Conservation (phyloP, 2,113 vertebrate genomes). For the Dinomys branickii region DNA sequence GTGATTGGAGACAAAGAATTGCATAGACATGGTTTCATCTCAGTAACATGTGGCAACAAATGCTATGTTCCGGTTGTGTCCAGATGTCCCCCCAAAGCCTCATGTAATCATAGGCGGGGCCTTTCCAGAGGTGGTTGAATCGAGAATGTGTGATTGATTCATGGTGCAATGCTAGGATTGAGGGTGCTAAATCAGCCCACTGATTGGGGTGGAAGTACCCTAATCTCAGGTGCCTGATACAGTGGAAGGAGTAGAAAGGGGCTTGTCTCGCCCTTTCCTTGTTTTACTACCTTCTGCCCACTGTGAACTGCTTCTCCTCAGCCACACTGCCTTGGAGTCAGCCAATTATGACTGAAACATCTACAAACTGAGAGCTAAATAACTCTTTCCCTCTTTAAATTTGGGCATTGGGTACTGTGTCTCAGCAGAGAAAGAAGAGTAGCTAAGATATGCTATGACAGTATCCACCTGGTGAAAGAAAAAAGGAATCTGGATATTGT, state of each 20-base stretch:
- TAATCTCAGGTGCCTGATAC: neutral
- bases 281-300: neutral
- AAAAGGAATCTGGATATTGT: constrained; percentile 84
- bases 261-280: neutral
- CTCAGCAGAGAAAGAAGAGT: neutral
- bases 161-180: neutral
- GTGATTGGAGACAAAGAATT: neutral
- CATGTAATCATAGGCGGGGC: neutral
- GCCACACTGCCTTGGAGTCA: neutral
- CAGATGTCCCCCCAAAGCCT: neutral
- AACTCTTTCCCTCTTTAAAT: neutral
- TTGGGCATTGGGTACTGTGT: neutral
- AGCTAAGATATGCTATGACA: neutral
- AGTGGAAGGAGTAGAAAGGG: neutral
- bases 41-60: constrained; percentile 7
- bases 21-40: neutral
- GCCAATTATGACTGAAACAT: neutral
- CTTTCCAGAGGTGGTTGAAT: neutral
- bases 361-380: neutral
- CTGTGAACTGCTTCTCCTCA: neutral
- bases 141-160: neutral
- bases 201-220: neutral
- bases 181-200: neutral
- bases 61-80: neutral
- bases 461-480: constrained; percentile 52